A percentile compares a stretch with the other conserved stretches of the same genome.
phyloP scores from a whole-genome alignment of 2,113 vertebrate species.

The Lophura nycthemera region DNA sequence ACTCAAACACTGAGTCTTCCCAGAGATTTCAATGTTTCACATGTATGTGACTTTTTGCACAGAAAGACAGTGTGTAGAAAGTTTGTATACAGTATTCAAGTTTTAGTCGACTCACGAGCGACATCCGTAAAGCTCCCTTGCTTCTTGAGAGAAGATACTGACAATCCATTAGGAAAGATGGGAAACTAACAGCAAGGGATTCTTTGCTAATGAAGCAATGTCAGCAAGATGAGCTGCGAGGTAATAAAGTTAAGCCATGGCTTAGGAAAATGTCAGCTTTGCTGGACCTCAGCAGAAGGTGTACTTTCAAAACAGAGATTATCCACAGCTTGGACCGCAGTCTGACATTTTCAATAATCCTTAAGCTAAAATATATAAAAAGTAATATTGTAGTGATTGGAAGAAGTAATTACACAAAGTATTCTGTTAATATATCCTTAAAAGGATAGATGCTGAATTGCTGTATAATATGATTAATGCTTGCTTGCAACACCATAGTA shows the following conservation, averaged over 20 bases:
- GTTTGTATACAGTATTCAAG: neutral
- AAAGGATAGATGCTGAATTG: too few species aligned
- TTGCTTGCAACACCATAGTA: too few species aligned
- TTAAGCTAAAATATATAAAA: neutral
- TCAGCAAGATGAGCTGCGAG: neutral
- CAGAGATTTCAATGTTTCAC: neutral
- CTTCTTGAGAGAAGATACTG: neutral
- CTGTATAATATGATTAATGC: too few species aligned
- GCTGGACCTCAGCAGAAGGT: neutral
- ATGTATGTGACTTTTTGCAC: accelerated
- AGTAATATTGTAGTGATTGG: neutral
- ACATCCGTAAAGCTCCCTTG: neutral
- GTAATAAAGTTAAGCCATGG: neutral
- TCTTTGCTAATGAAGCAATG: neutral
- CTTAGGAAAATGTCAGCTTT: neutral
- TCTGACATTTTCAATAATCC: neutral
- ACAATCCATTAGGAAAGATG: neutral
- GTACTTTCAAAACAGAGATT: neutral
- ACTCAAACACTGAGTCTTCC: neutral
- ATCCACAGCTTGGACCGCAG: neutral
- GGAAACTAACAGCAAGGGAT: neutral
- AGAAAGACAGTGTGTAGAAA: neutral
- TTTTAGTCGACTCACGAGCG: neutral
- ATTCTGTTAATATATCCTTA: too few species aligned
- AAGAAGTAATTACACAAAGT: too few species aligned